Evolutionary conservation across 2,113 vertebrate genomes (phyloP).

Genomic region (Misgurnus mizolepis): DNA sequence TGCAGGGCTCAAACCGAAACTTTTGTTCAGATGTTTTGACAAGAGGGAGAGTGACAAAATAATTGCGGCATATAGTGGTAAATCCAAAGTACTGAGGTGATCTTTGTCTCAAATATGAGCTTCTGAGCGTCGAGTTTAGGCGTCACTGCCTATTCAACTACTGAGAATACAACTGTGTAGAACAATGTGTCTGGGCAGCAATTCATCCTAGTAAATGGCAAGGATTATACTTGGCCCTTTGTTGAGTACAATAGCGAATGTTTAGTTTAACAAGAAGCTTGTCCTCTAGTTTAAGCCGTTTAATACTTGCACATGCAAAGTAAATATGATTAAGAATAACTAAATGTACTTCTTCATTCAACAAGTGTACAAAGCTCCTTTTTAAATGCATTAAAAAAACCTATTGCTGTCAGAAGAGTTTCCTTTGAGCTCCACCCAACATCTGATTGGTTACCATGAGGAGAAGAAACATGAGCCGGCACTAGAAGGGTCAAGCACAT

Average conservation of each 20-base stretch:
- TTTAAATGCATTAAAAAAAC: constrained; percentile 5
- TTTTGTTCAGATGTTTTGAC: constrained; percentile 45
- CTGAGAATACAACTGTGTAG: constrained; percentile 27
- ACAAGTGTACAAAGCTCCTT: not conserved
- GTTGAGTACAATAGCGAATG: constrained; percentile 20
- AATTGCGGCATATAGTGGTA: constrained; percentile 37
- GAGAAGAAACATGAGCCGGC: constrained; percentile 22
- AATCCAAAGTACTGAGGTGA: constrained; percentile 31
- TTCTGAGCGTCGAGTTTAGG: constrained; percentile 24
- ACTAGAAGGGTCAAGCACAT: constrained; percentile 53
- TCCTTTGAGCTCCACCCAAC: constrained; percentile 19
- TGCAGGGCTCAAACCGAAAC: constrained; percentile 49
- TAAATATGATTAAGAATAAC: constrained; percentile 6
- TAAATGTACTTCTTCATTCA: constrained; percentile 14
- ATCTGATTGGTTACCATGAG: constrained; percentile 1
- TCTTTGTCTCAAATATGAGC: constrained; percentile 32
- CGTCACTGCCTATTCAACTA: constrained; percentile 23
- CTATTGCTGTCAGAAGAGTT: not conserved
- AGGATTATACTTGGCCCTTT: constrained; percentile 13
- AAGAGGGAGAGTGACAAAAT: constrained; percentile 47
- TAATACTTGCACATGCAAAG: not conserved
- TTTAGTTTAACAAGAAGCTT: constrained; percentile 29
- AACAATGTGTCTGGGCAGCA: constrained; percentile 38
- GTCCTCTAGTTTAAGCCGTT: constrained; percentile 2
- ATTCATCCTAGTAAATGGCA: constrained; percentile 25